Conservation (phyloP, 35 echinoderm and acorn worm genomes). For the Heliocidaris erythrogramma region DNA sequence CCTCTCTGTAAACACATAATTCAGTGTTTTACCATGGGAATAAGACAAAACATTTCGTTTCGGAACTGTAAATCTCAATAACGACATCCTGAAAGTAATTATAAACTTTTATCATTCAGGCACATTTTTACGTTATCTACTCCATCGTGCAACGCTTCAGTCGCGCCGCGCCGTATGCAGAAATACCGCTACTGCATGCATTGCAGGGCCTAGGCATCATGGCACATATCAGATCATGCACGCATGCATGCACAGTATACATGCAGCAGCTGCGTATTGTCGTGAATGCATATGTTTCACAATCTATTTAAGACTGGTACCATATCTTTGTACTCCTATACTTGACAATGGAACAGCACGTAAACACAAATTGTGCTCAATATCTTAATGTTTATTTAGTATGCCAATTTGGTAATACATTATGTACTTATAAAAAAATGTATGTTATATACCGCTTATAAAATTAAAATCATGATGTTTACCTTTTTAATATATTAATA, state of each 20-base stretch:
- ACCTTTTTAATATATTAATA: too few relatives aligned
- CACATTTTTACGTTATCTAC: neutral
- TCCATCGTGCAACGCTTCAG: neutral
- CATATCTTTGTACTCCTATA: neutral
- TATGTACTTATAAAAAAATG: too few relatives aligned
- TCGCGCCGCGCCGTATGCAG: neutral
- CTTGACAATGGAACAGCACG: neutral
- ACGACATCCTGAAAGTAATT: neutral
- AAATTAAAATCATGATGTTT: too few relatives aligned
- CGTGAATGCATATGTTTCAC: neutral
- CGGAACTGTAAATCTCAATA: neutral
- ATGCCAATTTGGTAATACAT: neutral
- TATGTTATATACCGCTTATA: too few relatives aligned
- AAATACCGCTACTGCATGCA: too few relatives aligned
- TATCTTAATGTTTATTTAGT: slow-evolving; percentile 6
- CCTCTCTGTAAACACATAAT: neutral
- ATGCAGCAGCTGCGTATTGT: too few relatives aligned
- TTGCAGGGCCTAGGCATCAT: too few relatives aligned
- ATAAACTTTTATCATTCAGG: neutral
- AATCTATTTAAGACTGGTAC: neutral
- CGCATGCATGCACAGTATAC: neutral
- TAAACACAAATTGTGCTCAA: neutral
- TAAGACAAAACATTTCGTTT: neutral
- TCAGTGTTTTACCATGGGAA: neutral
- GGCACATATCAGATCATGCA: too few relatives aligned